Evolutionary conservation across 2,113 vertebrate species (phyloP), one percentile per base, ranked within the genome.

Genomic region (Hucho hucho): DNA sequence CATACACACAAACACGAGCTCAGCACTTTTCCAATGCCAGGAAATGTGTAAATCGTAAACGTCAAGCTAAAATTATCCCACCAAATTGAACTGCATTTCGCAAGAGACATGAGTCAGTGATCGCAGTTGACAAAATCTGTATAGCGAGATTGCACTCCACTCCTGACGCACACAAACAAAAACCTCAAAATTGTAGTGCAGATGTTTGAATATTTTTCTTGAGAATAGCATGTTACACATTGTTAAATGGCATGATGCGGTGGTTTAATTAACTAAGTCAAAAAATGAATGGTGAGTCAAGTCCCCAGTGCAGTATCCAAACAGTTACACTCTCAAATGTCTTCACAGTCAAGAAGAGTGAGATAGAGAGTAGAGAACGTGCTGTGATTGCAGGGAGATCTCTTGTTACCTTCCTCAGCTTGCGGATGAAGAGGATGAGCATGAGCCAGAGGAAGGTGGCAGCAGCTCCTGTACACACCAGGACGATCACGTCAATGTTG

Each of bases 391-490:
- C 37, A 43, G 37, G 37, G 37, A 43, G 37, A 43, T 43, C 37
- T 2, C 16, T 67, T 7, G 20, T 91, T 87, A 96, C 96, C 94
- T 96, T 98, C 80, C 95, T 92, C 5, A 98, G 89, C 73, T 97
- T 98, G 66, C 96, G 94, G 49, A 97, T 97, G 84, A 97, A 96
- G 6, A 98, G 91, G 63, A 96, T 96, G 13, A 98, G 93, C 76
- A 97, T 95, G 24, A 98, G 93, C 96, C 96, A 98, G 83, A 98
- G 96, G 87, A 97, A 96, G 0, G 95, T 97, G 24, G 96, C 96
- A 1, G 93, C 96, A 18, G 95, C 92, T 29, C 96, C 96, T 0
- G 96, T 97, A 78, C 93, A 96, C 77, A 97, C 96, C 88, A 97
- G 84, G 61, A 97, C 96, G 82, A 97, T 96, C 13, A 98, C 95